Evolutionary conservation across 2,113 vertebrate genomes (phyloP).

Genomic region (Ageneiosus marmoratus): DNA sequence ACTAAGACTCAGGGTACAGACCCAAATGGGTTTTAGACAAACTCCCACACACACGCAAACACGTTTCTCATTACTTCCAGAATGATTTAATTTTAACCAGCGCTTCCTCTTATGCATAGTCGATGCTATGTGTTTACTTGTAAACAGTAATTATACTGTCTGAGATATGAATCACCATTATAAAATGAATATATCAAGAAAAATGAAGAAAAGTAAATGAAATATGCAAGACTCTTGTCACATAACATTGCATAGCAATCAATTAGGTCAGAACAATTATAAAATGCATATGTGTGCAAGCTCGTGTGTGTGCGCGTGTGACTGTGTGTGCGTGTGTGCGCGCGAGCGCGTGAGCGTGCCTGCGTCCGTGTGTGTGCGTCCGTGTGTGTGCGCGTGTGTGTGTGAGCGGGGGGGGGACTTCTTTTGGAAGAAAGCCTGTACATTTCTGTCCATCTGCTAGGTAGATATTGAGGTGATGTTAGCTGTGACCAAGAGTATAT

Average conservation of each 20-base stretch:
- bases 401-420: background rate
- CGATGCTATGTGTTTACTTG: background rate
- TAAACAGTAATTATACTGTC: slow-evolving; percentile 9
- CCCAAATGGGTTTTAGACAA: slow-evolving; percentile 9
- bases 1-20: slow-evolving; percentile 28
- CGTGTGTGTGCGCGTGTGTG: background rate
- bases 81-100: slow-evolving; percentile 24
- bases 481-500: slow-evolving; percentile 7
- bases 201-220: background rate
- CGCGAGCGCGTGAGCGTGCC: too few species aligned
- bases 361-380: too few species aligned
- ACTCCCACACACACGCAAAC: slow-evolving; percentile 16
- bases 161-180: slow-evolving; percentile 7
- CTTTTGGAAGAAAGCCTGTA: background rate
- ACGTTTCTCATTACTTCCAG: background rate
- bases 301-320: too few species aligned
- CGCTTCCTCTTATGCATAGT: slow-evolving; percentile 3
- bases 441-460: background rate
- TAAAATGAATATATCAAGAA: background rate
- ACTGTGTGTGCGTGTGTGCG: too few species aligned
- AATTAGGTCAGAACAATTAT: background rate
- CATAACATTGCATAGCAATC: background rate
- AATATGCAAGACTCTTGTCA: background rate
- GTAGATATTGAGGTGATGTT: slow-evolving; percentile 28
- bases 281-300: background rate